Evolutionary conservation across 2,888 invertebrate genomes (phyloP), one percentile per base, ranked within the genome.

Genomic region (Folsomia manolachei): DNA sequence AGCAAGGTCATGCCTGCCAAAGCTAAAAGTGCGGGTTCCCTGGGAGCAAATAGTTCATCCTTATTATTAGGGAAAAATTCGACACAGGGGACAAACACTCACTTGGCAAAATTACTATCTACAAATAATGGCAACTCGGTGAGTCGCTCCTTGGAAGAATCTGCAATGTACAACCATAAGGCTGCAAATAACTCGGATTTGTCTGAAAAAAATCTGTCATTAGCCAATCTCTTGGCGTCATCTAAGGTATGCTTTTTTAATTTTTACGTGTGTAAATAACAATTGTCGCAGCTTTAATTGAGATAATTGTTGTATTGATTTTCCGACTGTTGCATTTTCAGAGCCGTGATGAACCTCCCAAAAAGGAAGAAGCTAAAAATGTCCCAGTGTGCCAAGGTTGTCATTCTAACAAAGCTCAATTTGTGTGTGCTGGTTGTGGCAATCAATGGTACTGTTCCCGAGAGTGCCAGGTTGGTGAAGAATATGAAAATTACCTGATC

Each of bases 371-470:
- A 63, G 87, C 86, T 76, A 52, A 39, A 2, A 14, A 2, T 19
- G 27, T n/a, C 18, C 26, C 19, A 27, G 88, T 90, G 79, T 95
- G 94, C 84, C 94, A 94, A 87, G 93, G 94, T 78, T 95, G 94
- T 83, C 89, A 91, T 80, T 88, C 90, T 73, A 88, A 90, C 77
- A 88, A 91, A 81, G 93, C 94, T 74, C 92, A 91, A 85, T 94
- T 92, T 83, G 92, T 93, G 61, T 95, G 94, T 83, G 93, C 93
- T 62, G 93, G 92, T 66, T 95, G 94, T 84, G 92, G 91, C 79
- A 93, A 92, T 85, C 94, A 94, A 85, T 95, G 95, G 94, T 95
- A 96, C 84, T 96, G 95, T 87, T 94, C 93, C 83, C 88, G 93
- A 70, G 91, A 93, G 78, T 96, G 95, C 84, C 95, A 95, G 90